Evolutionary conservation across 2,797 vertebrate species (phyloP), one percentile per base, ranked within the genome.

Genomic region (Glyptemys insculpta): DNA sequence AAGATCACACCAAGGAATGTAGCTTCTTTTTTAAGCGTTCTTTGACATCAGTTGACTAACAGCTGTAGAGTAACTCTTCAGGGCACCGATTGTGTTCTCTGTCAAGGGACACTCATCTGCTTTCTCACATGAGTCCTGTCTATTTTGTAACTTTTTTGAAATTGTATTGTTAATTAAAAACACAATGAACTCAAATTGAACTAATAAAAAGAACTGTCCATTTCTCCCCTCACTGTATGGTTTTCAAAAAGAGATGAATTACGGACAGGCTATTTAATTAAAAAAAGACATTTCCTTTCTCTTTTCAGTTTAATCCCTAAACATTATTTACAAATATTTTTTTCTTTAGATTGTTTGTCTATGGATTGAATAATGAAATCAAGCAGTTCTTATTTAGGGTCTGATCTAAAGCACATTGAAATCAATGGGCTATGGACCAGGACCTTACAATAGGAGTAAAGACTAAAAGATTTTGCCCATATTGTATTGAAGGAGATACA

Each of bases 1-100:
- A 93, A 89, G 80, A 53, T 12, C 59, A 65, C 8, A 86, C 31
- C 79, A 10, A 68, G 76, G 74, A 93, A 81, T 53, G 9, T 23
- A 23, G 11, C 29, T 96, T 93, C 76, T 11, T 25, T 92, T 89
- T 53, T 78, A 81, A 79, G 65, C 41, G 85, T 93, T 78, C 82
- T 53, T 53, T 54, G 52, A 74, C 68, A 78, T 78, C 84, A 86
- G 84, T 86, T 86, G 84, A 86, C 3, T 44, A 47, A 54, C 49
- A 27, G 31, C 14, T 0, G n/a, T 12, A 53, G 76, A 78, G n/a
- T 27, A 6, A 8, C 85, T 91, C 81, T 72, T 29, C 44, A 72
- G 52, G 37, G 37, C 59, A 90, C 4, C 5, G 47, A 78, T 0
- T 1, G 1, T 1, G 0, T 29, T 23, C 34, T 15, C 90, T 52